These are phyloP conservation scores for Luehdorfia chinensis DNA, from an alignment of 1,140 invertebrate species.

Conservation along the genomic window DNA sequence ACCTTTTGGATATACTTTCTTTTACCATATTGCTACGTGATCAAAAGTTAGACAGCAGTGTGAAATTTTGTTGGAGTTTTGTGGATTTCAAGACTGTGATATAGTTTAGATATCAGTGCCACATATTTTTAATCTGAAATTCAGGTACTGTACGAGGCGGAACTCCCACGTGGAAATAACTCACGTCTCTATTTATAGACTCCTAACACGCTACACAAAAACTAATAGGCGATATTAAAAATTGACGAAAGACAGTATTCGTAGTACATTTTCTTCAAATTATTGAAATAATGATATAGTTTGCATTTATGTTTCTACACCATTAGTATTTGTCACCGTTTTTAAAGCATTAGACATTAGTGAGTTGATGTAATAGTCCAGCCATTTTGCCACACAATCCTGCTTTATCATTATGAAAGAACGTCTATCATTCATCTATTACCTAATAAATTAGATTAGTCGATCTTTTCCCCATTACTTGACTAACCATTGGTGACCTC, in stretches of 20 bases:
- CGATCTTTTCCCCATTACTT: background rate
- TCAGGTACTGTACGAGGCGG: constrained; percentile 56
- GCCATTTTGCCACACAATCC: background rate
- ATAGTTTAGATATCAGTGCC: constrained; percentile 55
- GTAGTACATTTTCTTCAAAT: background rate
- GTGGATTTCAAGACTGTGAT: constrained; percentile 49
- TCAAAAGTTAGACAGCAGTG: constrained; percentile 28
- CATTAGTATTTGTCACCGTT: background rate
- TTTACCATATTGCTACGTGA: constrained; percentile 68
- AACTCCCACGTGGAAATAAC: constrained; percentile 75
- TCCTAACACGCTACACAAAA: constrained; percentile 64
- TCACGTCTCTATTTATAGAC: constrained; percentile 71
- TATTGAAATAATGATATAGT: too few relatives aligned
- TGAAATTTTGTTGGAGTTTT: constrained; percentile 37
- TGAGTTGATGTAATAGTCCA: background rate
- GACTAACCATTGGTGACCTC: background rate
- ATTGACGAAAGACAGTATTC: constrained; percentile 20
- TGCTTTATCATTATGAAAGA: background rate
- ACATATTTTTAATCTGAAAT: constrained; percentile 48
- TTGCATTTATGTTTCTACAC: background rate
- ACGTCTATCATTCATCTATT: background rate
- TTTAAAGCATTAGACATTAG: background rate
- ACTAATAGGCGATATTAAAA: constrained; percentile 51
- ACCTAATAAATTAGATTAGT: background rate
- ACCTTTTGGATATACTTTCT: constrained; percentile 70